Evolutionary conservation across 2,888 invertebrate species (phyloP).

Genomic region (Lepidochrysops patricia): DNA sequence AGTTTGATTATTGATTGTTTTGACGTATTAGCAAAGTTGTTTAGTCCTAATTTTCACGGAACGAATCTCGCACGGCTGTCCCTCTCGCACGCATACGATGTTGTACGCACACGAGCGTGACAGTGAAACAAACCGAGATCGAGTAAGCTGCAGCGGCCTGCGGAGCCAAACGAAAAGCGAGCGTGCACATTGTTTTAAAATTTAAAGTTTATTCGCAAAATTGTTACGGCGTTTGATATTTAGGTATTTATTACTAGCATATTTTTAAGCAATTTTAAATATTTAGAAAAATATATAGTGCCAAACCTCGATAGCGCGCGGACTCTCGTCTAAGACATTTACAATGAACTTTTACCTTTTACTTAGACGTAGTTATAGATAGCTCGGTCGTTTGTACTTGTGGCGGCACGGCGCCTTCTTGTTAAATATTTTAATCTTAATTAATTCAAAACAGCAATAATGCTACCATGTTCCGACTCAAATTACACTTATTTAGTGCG

Average conservation of each 20-base stretch:
- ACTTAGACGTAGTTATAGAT: constrained; percentile 45
- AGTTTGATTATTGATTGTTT: background rate
- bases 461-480: too few relatives aligned
- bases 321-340: constrained; percentile 41
- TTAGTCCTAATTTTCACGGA: too few relatives aligned
- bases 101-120: too few relatives aligned
- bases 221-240: constrained; percentile 48
- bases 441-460: too few relatives aligned
- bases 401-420: background rate
- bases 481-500: too few relatives aligned
- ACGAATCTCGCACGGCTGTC: too few relatives aligned
- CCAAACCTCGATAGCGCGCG: constrained; percentile 53
- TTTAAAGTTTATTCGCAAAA: constrained; percentile 50
- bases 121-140: too few relatives aligned
- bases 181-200: constrained; percentile 41
- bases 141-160: too few relatives aligned
- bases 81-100: too few relatives aligned
- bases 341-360: constrained; percentile 41
- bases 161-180: constrained; percentile 33
- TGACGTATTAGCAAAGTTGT: background rate
- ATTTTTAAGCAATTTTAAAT: constrained; percentile 44
- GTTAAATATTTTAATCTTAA: too few relatives aligned
- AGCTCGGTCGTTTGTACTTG: constrained; percentile 22
- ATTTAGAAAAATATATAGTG: constrained; percentile 53
- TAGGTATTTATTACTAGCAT: constrained; percentile 51